Conservation (phyloP, 2,797 vertebrate species). For the Synanceia verrucosa region DNA sequence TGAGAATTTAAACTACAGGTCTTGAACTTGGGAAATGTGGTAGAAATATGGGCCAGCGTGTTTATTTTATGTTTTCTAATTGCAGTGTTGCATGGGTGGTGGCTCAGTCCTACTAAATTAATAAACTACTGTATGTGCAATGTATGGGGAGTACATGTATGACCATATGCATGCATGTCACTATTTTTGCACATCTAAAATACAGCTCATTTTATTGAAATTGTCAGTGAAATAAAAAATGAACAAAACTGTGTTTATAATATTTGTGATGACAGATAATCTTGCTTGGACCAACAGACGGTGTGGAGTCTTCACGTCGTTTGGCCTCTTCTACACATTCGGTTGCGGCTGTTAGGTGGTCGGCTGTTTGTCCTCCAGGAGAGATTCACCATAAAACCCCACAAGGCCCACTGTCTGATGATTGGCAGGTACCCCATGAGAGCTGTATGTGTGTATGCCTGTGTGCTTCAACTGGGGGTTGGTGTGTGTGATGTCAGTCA, state of each 20-base stretch:
- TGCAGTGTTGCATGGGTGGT: not conserved
- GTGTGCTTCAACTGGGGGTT: constrained; percentile 22
- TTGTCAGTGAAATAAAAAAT: not conserved
- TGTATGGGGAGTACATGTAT: not conserved
- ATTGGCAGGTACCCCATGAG: constrained; percentile 69
- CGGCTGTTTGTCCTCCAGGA: constrained; percentile 43
- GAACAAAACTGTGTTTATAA: not conserved
- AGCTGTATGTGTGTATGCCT: constrained; percentile 12
- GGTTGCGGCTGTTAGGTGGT: constrained; percentile 14
- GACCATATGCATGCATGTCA: not conserved
- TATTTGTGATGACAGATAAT: not conserved
- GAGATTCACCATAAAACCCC: constrained; percentile 49
- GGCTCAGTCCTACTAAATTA: not conserved
- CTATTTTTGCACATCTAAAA: not conserved
- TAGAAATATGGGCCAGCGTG: not conserved
- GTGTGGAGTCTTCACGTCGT: not conserved
- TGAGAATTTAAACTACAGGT: not conserved
- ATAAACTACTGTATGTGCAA: not conserved
- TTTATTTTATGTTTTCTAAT: not conserved
- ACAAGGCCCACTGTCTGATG: constrained; percentile 46
- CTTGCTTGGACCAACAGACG: not conserved
- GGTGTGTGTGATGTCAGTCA: constrained; percentile 43
- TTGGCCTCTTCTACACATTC: not conserved
- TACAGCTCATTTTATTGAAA: not conserved
- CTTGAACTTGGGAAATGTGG: not conserved